Percentiles rank a stretch among this genome's conserved stretches.
These are phyloP conservation scores for Limonius californicus DNA, from an alignment of 1,140 invertebrate species.

Conservation along the genomic window DNA sequence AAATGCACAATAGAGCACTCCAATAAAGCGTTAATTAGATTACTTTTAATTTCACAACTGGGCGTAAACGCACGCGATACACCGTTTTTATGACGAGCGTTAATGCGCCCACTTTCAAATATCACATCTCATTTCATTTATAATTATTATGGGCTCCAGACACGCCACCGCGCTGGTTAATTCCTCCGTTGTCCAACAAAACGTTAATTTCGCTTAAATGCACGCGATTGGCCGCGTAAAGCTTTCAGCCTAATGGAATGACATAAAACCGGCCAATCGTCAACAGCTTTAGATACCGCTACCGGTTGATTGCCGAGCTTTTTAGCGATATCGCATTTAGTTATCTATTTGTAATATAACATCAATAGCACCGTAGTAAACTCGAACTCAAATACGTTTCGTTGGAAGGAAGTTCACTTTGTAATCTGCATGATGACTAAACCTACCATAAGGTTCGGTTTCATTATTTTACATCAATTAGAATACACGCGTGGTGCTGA, in stretches of 20 bases:
- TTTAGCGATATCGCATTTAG: not conserved
- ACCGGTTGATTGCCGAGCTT: slow-evolving; percentile 18
- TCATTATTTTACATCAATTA: no score
- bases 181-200: slow-evolving; percentile 33
- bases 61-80: slow-evolving; percentile 20
- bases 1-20: slow-evolving; percentile 34
- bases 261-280: slow-evolving; percentile 35
- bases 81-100: slow-evolving; percentile 35
- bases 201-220: slow-evolving; percentile 34
- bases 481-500: no score
- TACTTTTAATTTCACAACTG: slow-evolving; percentile 33
- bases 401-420: no score
- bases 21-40: slow-evolving; percentile 40
- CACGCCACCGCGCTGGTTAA: slow-evolving; percentile 27
- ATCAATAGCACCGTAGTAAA: no score
- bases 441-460: no score
- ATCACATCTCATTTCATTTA: slow-evolving; percentile 23
- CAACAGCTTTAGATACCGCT: slow-evolving; percentile 30
- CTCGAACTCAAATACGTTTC: no score
- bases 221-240: slow-evolving; percentile 29
- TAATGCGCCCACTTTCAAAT: slow-evolving; percentile 16
- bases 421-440: no score
- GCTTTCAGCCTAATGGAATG: slow-evolving; percentile 36
- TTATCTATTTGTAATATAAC: not conserved
- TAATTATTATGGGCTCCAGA: slow-evolving; percentile 23